These are phyloP conservation scores for Drosophila maculinotata DNA, from an alignment of 2,888 invertebrate species.

Conservation along the genomic window DNA sequence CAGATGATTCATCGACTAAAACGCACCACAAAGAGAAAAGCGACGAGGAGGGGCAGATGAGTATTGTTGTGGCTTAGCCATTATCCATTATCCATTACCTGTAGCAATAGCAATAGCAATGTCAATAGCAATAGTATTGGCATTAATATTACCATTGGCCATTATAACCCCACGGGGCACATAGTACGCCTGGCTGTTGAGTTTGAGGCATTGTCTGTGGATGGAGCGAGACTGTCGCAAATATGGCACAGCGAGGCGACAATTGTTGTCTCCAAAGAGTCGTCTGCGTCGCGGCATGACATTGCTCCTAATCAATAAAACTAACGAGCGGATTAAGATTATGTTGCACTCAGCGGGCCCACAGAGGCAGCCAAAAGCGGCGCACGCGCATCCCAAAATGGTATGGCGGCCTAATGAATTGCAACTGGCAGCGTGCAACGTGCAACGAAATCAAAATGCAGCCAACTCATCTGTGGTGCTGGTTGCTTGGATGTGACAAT, in stretches of 20 bases:
- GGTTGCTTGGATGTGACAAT: conserved; percentile 77
- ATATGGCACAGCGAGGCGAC: conserved; percentile 82
- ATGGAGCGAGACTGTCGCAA: conserved; percentile 58
- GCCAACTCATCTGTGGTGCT: conserved; percentile 41
- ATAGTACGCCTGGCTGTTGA: conserved; percentile 27
- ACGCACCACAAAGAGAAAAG: conserved; percentile 15
- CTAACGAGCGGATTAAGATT: conserved; percentile 81
- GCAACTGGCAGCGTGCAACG: conserved; percentile 52
- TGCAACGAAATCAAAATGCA: conserved; percentile 63
- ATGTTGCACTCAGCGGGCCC: conserved; percentile 66
- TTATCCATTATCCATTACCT: conserved; percentile 34
- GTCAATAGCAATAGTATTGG: conserved; percentile 15
- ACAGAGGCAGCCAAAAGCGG: conserved; percentile 69
- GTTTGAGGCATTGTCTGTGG: conserved; percentile 47
- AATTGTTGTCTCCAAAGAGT: conserved; percentile 82
- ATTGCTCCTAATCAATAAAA: conserved; percentile 79
- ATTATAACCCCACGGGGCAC: conserved; percentile 50
- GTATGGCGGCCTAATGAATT: conserved; percentile 76
- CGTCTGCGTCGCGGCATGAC: conserved; percentile 54
- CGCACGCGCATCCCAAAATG: conserved; percentile 81
- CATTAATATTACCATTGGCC: conserved; percentile 27
- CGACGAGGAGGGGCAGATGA: not conserved
- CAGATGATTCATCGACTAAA: conserved; percentile 56
- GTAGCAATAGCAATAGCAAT: conserved; percentile 13
- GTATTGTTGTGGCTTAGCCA: conserved; percentile 16